These are phyloP conservation scores for Drosophila pruinosa DNA, from an alignment of 1,140 invertebrate genomes.

Conservation along the genomic window DNA sequence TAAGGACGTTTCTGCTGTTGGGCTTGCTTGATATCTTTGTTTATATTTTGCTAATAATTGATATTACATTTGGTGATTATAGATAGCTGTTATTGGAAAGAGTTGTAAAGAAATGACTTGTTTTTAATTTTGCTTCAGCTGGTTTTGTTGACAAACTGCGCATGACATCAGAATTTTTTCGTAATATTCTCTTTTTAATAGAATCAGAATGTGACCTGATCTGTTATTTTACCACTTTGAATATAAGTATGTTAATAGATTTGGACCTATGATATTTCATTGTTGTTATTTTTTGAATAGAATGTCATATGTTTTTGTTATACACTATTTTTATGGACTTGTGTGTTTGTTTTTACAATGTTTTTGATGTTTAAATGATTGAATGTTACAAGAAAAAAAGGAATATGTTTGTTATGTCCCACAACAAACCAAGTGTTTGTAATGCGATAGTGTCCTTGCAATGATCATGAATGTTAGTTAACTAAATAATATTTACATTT, in stretches of 20 bases:
- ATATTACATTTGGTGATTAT: constrained; percentile 10
- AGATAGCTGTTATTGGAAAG: constrained; percentile 25
- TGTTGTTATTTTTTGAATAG: constrained; percentile 22
- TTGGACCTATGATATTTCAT: not conserved
- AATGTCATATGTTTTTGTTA: constrained; percentile 11
- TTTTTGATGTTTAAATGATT: constrained; percentile 27
- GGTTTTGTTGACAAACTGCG: constrained; percentile 79
- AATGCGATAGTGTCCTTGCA: not conserved
- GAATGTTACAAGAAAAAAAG: not conserved
- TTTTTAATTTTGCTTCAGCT: constrained; percentile 55
- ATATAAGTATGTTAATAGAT: constrained; percentile 48
- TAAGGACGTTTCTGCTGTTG: constrained; percentile 1
- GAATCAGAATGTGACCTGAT: constrained; percentile 25
- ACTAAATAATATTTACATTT: constrained; percentile 33
- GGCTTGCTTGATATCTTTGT: constrained; percentile 47
- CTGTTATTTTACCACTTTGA: constrained; percentile 75
- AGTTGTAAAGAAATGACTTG: constrained; percentile 47
- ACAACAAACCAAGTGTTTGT: not conserved
- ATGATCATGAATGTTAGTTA: constrained; percentile 12
- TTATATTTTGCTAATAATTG: constrained; percentile 3
- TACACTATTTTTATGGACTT: constrained; percentile 22
- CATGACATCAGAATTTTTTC: constrained; percentile 75
- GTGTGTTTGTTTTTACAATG: constrained; percentile 44
- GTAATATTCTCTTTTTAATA: constrained; percentile 61
- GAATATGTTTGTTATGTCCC: not conserved